Evolutionary conservation across 2,797 vertebrate genomes (phyloP).

Genomic region (Neosalanx taihuensis): DNA sequence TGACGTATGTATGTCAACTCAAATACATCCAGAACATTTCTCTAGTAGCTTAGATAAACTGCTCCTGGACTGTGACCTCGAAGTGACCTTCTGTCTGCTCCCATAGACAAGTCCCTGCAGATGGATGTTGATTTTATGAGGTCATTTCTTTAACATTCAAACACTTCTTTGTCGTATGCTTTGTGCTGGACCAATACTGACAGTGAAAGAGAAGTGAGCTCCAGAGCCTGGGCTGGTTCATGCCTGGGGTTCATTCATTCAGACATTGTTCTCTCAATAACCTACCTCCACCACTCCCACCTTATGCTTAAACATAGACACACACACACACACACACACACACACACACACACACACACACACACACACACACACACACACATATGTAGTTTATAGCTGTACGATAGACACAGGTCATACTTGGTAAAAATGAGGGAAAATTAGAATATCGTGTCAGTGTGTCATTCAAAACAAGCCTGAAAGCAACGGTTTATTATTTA

Average conservation of each 20-base stretch:
- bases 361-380: not conserved
- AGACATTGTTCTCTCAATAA: constrained; percentile 5
- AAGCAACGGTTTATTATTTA: too few relatives aligned
- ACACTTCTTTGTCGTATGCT: not conserved
- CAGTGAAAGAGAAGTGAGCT: constrained; percentile 2
- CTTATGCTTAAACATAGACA: not conserved
- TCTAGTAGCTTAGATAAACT: constrained; percentile 5
- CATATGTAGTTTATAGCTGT: not conserved
- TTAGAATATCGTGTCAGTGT: not conserved
- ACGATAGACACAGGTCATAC: not conserved
- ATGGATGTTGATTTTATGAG: constrained; percentile 37
- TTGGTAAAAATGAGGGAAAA: not conserved
- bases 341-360: not conserved
- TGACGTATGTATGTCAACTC: too few relatives aligned
- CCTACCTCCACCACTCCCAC: not conserved
- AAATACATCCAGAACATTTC: too few relatives aligned
- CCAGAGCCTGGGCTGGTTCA: not conserved
- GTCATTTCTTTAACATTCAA: constrained; percentile 20
- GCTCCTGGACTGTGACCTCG: constrained; percentile 18
- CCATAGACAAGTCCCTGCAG: constrained; percentile 6
- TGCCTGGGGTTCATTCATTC: constrained; percentile 1
- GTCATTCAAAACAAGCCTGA: not conserved
- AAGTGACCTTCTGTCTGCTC: constrained; percentile 23
- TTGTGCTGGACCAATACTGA: not conserved
- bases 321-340: not conserved